Evolutionary conservation across 2,113 vertebrate species (phyloP).

Genomic region (Serilophus lunatus): DNA sequence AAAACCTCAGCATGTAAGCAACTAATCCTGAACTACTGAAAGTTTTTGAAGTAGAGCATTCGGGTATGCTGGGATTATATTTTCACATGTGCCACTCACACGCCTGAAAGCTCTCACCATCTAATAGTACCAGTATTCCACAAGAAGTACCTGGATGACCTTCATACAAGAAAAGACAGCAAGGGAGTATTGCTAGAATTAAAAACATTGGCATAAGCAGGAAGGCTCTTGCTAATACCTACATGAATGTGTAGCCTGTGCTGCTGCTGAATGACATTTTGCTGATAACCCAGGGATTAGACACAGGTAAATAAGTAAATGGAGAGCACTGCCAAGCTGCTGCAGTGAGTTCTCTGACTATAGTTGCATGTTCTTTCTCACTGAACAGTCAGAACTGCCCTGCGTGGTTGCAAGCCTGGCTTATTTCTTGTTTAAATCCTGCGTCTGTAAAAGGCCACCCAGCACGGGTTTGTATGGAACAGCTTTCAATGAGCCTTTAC

Average conservation of each 20-base stretch:
- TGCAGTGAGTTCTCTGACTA: not conserved
- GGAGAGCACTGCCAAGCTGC: not conserved
- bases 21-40: not conserved
- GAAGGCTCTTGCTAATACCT: not conserved
- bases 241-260: not conserved
- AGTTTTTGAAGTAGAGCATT: not conserved
- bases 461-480: not conserved
- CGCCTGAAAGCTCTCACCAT: not conserved
- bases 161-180: not conserved
- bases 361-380: not conserved
- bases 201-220: not conserved
- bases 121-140: not conserved
- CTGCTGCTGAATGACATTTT: not conserved
- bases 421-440: not conserved
- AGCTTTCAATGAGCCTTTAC: not conserved
- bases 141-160: not conserved
- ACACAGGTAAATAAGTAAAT: not conserved
- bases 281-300: not conserved
- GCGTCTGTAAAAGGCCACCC: not conserved
- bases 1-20: accelerated
- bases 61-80: not conserved
- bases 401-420: not conserved
- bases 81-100: not conserved
- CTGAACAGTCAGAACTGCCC: not conserved
- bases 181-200: not conserved